Base-by-base conservation (phyloP, 2,113 vertebrate genomes). In the Gorsachius goisagi region DNA sequence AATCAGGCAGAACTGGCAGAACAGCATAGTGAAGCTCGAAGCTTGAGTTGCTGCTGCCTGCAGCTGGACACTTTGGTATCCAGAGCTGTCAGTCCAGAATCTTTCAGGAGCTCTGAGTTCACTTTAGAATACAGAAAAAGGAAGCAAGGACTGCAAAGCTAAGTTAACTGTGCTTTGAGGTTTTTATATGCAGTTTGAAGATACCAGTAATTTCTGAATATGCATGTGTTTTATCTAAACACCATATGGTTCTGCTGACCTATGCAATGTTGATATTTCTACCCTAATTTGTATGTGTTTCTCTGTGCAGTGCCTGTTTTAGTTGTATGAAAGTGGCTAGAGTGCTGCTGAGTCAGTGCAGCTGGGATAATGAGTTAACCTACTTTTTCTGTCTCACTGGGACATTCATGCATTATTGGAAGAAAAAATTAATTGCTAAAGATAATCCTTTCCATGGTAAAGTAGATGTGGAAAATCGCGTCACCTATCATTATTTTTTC, bases 321-420 rank as follows among this genome's bases (percentile, higher is more conserved):
- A 97, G 84, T 45, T 88, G 80, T 69, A 85, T 53, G 79, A 90
- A 89, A 95, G 93, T 59, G 89, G 90, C 53, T 58, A 18, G 90
- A 96, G 79, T 44, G 62, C 73, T 97, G 96, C 96, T 96, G 96
- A 98, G 89, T 97, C 93, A 97, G 97, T 90, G 69, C 92, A 95
- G 85, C 86, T 91, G 81, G 73, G 89, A 94, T 94, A 95, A 93
- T 45, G 75, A 96, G 88, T 21, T 45, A 94, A 96, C 96, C 97
- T 97, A 96, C 80, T 97, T 97, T 91, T 95, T 79, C 60, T 75
- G 87, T 95, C 90, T 90, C 58, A 11, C 79, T 84, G 73, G 93
- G 85, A 93, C 59, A 76, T 47, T 69, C 39, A n/a, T 45, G 50
- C 23, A 5, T 89, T 88, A 91, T 92, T 94, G 90, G 91, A 79